phyloP scores from a whole-genome alignment of 1,140 invertebrate genomes.

The Cecropterus lyciades region DNA sequence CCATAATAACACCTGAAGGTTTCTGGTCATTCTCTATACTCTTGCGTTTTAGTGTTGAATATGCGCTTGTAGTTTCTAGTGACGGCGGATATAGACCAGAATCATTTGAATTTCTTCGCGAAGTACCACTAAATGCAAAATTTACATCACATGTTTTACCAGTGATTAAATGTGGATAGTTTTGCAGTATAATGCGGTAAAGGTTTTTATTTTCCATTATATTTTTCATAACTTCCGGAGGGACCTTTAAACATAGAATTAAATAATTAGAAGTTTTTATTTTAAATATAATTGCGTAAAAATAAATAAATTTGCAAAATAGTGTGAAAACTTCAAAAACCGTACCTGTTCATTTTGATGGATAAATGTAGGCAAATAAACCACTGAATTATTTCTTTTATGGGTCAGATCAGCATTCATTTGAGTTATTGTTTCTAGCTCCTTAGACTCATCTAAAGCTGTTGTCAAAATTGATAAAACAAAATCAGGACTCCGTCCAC shows the following conservation, averaged over 20 bases:
- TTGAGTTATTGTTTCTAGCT: constrained; percentile 70
- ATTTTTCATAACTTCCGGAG: constrained; percentile 73
- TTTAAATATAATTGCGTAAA: not conserved
- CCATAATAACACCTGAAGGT: not conserved
- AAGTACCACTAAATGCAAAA: constrained; percentile 13
- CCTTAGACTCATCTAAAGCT: constrained; percentile 65
- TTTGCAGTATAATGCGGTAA: constrained; percentile 71
- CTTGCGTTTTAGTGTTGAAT: not conserved
- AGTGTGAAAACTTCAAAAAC: not conserved
- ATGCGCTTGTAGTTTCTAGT: not conserved
- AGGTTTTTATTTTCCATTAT: constrained; percentile 68
- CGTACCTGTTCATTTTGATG: constrained; percentile 70
- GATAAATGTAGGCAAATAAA: constrained; percentile 75
- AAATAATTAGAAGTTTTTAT: constrained; percentile 9
- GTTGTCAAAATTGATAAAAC: constrained; percentile 68
- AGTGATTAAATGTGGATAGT: constrained; percentile 64
- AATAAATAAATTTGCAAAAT: not conserved
- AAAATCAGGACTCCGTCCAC: constrained; percentile 71
- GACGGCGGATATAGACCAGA: constrained; percentile 16
- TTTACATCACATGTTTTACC: constrained; percentile 61
- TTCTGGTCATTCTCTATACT: not conserved
- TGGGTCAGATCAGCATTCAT: constrained; percentile 62
- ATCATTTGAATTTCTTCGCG: constrained; percentile 9
- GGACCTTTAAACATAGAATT: constrained; percentile 55
- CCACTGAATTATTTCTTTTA: constrained; percentile 67